Evolutionary conservation across 1,140 invertebrate species (phyloP).

Genomic region (Heliconius congener): DNA sequence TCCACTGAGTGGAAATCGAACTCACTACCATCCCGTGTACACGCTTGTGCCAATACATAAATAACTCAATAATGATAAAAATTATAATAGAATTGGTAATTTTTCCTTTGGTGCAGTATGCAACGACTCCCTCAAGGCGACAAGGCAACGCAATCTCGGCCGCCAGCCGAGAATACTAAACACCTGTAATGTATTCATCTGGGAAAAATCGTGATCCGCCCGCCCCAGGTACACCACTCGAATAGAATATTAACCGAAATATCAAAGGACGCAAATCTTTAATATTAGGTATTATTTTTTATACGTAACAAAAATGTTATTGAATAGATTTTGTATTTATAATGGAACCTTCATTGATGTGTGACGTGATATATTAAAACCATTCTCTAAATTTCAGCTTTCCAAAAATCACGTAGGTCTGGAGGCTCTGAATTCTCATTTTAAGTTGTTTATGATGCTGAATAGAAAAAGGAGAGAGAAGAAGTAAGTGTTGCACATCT

Average conservation of each 20-base stretch:
- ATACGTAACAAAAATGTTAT: too few species aligned
- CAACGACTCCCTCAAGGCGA: conserved; percentile 56
- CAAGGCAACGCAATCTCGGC: conserved; percentile 69
- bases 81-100: conserved; percentile 30
- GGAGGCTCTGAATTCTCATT: too few species aligned
- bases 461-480: too few species aligned
- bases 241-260: conserved; percentile 39
- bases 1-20: too few species aligned
- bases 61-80: conserved; percentile 26
- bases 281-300: not conserved
- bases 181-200: conserved; percentile 61
- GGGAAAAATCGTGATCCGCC: conserved; percentile 59
- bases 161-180: conserved; percentile 57
- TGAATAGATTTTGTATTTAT: too few species aligned
- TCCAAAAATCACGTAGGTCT: too few species aligned
- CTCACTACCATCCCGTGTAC: too few species aligned
- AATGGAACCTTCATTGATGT: too few species aligned
- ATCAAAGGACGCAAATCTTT: conserved; percentile 5
- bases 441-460: too few species aligned
- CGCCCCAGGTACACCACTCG: conserved; percentile 43
- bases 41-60: not conserved
- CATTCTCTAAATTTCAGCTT: too few species aligned
- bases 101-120: conserved; percentile 54
- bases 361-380: too few species aligned
- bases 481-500: too few species aligned